Percentiles rank a stretch among this genome's conserved stretches.
These are phyloP conservation scores for Entomobrya multifasciata DNA, from an alignment of 2,888 invertebrate species.

Conservation along the genomic window DNA sequence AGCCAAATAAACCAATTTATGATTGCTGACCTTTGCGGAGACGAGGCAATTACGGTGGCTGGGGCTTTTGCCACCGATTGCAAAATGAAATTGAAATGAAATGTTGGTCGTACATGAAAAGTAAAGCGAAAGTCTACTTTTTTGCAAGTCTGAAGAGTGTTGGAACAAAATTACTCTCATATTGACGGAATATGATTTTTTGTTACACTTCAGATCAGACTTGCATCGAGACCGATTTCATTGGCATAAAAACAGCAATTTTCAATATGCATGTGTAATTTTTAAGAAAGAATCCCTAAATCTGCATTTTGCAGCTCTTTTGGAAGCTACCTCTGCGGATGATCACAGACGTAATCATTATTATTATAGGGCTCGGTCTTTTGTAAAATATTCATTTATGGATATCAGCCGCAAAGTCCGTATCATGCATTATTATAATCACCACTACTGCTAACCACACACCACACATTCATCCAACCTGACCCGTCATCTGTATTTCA, in stretches of 20 bases:
- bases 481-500: slow-evolving; percentile 45
- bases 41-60: not conserved
- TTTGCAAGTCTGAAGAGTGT: no score
- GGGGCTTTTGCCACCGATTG: not conserved
- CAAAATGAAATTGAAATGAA: no score
- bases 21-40: slow-evolving; percentile 5
- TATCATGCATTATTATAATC: slow-evolving; percentile 46
- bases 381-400: slow-evolving; percentile 62
- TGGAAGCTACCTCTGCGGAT: slow-evolving; percentile 39
- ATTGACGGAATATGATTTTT: no score
- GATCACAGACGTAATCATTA: slow-evolving; percentile 26
- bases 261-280: not conserved
- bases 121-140: no score
- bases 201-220: no score
- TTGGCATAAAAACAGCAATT: not conserved
- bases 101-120: no score
- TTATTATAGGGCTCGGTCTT: slow-evolving; percentile 51
- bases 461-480: slow-evolving; percentile 44
- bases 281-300: not conserved
- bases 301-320: slow-evolving; percentile 43
- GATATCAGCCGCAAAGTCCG: slow-evolving; percentile 29
- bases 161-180: no score
- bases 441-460: slow-evolving; percentile 11
- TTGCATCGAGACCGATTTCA: no score
- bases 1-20: slow-evolving; percentile 18